Percentiles rank a stretch among this genome's conserved stretches.
phyloP scores from a whole-genome alignment of 2,888 invertebrate species.

The Xestia xanthographa region DNA sequence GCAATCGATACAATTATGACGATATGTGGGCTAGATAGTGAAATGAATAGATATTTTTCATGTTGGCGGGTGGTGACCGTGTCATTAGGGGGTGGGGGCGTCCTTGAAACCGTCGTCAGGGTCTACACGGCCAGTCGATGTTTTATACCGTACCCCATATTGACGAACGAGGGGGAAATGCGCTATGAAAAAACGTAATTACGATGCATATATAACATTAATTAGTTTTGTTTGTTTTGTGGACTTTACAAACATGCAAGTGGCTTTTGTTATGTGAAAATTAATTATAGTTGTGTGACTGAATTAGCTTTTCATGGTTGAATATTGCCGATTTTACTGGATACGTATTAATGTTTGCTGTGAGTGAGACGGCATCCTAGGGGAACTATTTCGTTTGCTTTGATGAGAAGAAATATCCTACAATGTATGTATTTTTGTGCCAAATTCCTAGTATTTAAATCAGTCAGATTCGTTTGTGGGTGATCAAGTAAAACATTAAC shows the following conservation, averaged over 20 bases:
- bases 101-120: conserved; percentile 72
- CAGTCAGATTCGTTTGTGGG: background rate
- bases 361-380: background rate
- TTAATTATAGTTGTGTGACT: conserved; percentile 11
- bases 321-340: conserved; percentile 1
- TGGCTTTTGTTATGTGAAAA: conserved; percentile 30
- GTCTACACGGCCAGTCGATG: conserved; percentile 61
- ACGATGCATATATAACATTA: conserved; percentile 47
- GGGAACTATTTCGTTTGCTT: background rate
- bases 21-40: conserved; percentile 67
- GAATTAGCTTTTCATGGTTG: background rate
- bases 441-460: background rate
- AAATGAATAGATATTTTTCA: conserved; percentile 65
- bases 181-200: conserved; percentile 40
- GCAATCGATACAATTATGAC: conserved; percentile 74
- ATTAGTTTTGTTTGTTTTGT: conserved; percentile 50
- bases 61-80: conserved; percentile 60
- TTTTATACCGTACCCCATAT: conserved; percentile 45
- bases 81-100: conserved; percentile 67
- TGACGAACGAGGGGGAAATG: conserved; percentile 46
- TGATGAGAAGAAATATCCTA: background rate
- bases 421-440: background rate
- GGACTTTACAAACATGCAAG: conserved; percentile 23
- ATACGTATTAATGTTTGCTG: background rate
- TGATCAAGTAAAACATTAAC: background rate